phyloP scores from a whole-genome alignment of 2,797 vertebrate genomes.

The Macroramphosus scolopax region DNA sequence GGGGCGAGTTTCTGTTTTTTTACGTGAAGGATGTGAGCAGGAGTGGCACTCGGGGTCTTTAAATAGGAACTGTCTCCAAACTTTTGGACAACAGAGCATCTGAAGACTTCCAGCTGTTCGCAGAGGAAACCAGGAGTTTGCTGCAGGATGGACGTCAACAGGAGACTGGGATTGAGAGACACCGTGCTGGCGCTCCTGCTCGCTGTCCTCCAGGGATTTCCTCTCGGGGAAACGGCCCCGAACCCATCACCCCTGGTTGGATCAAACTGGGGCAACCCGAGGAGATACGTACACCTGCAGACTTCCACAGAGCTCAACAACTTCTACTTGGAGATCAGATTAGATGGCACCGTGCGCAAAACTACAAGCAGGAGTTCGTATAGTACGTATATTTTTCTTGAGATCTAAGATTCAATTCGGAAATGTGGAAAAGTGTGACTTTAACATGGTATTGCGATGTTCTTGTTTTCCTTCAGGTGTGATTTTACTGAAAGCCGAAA shows the following conservation, averaged over 20 bases:
- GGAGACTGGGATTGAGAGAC: constrained; percentile 50
- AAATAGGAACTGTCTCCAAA: constrained; percentile 74
- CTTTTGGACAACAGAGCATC: constrained; percentile 67
- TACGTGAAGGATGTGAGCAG: constrained; percentile 74
- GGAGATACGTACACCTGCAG: constrained; percentile 88
- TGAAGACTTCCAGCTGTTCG: constrained; percentile 41
- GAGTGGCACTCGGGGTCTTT: constrained; percentile 77
- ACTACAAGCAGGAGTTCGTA: constrained; percentile 85
- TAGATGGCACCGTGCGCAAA: constrained; percentile 85
- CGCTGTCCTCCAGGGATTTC: constrained; percentile 68
- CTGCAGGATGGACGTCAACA: constrained; percentile 55
- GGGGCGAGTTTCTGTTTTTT: constrained; percentile 72
- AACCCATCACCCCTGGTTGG: constrained; percentile 86
- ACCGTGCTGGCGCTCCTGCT: constrained; percentile 70
- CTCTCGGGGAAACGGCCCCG: constrained; percentile 65
- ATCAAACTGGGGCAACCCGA: constrained; percentile 85
- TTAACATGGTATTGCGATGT: background rate
- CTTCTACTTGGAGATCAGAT: constrained; percentile 91
- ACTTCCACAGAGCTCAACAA: constrained; percentile 85
- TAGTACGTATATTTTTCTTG: no score
- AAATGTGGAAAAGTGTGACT: background rate
- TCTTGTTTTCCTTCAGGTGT: constrained; percentile 78
- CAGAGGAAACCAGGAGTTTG: constrained; percentile 30
- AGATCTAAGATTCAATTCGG: no score
- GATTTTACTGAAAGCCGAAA: constrained; percentile 85